Evolutionary conservation across 2,888 invertebrate genomes (phyloP).

Genomic region (Lepidonotus clava): DNA sequence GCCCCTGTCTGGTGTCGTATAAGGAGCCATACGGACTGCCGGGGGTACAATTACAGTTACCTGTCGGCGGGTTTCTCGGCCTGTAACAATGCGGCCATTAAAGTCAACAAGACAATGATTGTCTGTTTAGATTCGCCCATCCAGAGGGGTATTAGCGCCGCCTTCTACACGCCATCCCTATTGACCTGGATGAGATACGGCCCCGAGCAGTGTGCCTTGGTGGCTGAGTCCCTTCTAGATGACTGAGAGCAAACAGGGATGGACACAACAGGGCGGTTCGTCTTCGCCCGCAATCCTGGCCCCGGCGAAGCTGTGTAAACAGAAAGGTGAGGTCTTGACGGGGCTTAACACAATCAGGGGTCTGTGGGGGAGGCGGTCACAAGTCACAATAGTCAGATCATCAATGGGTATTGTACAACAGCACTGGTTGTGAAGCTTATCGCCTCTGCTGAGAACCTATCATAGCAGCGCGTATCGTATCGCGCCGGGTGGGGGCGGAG

Average conservation of each 20-base stretch:
- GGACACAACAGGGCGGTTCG: no score
- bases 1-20: neutral
- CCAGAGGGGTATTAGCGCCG: conserved; percentile 28
- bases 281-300: no score
- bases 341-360: conserved; percentile 33
- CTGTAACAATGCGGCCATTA: conserved; percentile 41
- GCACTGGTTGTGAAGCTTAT: neutral
- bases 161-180: neutral
- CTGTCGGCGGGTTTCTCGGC: neutral
- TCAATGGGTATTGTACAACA: conserved; percentile 36
- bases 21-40: neutral
- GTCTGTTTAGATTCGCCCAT: conserved; percentile 34
- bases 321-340: neutral
- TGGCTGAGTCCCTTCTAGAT: neutral
- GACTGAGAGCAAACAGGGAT: neutral
- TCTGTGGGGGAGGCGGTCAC: neutral
- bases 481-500: conserved; percentile 3
- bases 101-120: conserved; percentile 44
- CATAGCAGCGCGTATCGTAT: conserved; percentile 7
- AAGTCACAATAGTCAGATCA: neutral
- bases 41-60: conserved; percentile 28
- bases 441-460: conserved; percentile 1
- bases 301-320: conserved; percentile 9
- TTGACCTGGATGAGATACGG: conserved; percentile 17
- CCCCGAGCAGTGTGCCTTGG: neutral